Evolutionary conservation across 2,113 vertebrate species (phyloP).

Genomic region (Pandion haliaetus): DNA sequence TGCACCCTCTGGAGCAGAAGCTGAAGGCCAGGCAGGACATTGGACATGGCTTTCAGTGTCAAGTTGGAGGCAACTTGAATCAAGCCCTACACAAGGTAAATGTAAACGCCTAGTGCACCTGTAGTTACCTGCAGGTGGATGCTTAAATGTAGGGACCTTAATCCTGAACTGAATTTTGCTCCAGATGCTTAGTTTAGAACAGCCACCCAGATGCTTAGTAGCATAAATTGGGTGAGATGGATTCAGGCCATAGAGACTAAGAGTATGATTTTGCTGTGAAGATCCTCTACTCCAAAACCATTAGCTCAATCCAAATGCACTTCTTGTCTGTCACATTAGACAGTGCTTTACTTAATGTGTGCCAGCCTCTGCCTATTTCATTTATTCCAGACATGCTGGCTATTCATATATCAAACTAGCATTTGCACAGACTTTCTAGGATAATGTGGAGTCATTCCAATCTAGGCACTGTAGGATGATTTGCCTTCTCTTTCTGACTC

Average conservation of each 20-base stretch:
- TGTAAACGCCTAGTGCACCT: not conserved
- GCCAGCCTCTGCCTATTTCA: not conserved
- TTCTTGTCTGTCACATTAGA: not conserved
- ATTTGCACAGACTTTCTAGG: not conserved
- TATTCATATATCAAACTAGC: not conserved
- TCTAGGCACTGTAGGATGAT: not conserved
- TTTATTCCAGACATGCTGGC: not conserved
- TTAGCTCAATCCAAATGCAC: not conserved
- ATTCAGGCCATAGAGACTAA: not conserved
- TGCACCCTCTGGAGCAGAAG: not conserved
- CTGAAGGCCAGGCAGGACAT: not conserved
- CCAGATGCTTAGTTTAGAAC: not conserved
- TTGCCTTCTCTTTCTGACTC: not conserved
- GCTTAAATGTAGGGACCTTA: not conserved
- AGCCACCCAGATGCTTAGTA: not conserved
- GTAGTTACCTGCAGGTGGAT: not conserved
- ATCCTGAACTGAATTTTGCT: not conserved
- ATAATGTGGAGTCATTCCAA: not conserved
- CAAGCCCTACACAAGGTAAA: not conserved
- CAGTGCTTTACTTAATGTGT: not conserved
- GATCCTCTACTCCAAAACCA: not conserved
- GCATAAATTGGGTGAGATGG: not conserved
- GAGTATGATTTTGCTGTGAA: not conserved
- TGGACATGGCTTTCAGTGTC: not conserved
- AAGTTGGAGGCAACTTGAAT: not conserved